A percentile compares a stretch with the other conserved stretches of the same genome.
Conservation (phyloP, 2,113 vertebrate genomes). For the Rhinoderma darwinii region DNA sequence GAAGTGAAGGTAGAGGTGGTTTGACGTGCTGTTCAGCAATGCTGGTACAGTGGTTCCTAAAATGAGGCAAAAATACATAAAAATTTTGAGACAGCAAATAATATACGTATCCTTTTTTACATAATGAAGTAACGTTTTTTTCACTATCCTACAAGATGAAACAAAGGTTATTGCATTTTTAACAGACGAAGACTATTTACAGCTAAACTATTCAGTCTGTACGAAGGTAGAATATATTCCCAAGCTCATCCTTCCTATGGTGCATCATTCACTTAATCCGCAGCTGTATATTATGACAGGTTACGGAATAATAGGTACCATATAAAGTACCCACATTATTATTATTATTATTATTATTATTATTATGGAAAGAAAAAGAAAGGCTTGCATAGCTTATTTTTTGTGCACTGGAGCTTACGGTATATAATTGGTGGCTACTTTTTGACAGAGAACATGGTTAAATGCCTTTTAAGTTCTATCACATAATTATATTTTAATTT, state of each 20-base stretch:
- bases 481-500: background rate
- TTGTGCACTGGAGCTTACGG: background rate
- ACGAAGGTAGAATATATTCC: background rate
- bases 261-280: background rate
- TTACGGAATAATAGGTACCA: background rate
- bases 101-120: background rate
- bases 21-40: constrained; percentile 97
- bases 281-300: background rate
- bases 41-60: constrained; percentile 94
- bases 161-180: background rate
- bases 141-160: background rate
- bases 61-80: constrained; percentile 9
- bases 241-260: background rate
- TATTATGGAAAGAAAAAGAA: background rate
- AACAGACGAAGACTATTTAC: background rate
- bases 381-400: background rate
- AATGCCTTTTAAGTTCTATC: background rate
- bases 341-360: background rate
- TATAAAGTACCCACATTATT: background rate
- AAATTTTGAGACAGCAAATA: background rate
- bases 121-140: background rate
- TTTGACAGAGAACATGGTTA: background rate
- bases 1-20: constrained; percentile 97
- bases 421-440: background rate
- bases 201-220: background rate